These are phyloP conservation scores for Gopherus flavomarginatus DNA, from an alignment of 2,113 vertebrate genomes.

Conservation along the genomic window DNA sequence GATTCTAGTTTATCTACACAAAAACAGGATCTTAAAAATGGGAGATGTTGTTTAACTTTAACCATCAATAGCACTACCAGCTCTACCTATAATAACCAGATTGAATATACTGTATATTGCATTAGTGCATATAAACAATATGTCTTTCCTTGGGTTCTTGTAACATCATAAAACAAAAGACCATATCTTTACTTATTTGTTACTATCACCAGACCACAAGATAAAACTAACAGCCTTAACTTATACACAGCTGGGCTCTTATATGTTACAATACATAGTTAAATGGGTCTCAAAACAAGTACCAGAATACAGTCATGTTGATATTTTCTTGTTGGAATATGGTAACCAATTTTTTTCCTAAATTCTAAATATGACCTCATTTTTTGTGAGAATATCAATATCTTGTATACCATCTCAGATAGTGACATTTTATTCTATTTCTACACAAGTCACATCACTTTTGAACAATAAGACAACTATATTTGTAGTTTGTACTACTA, in stretches of 20 bases:
- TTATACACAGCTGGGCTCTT: background rate
- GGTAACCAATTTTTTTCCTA: conserved; percentile 12
- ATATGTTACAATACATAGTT: background rate
- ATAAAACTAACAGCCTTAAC: background rate
- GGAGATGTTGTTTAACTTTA: conserved; percentile 15
- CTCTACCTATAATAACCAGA: background rate
- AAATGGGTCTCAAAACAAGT: background rate
- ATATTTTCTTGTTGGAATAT: background rate
- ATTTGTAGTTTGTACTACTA: background rate
- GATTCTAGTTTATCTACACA: conserved; percentile 6
- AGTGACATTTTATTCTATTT: background rate
- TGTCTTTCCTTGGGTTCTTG: conserved; percentile 23
- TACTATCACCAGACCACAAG: background rate
- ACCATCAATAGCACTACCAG: background rate
- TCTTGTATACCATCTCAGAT: background rate
- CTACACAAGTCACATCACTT: background rate
- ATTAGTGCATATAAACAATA: conserved; percentile 31
- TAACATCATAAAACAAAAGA: conserved; percentile 29
- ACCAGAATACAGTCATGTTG: background rate
- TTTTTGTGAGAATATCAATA: background rate
- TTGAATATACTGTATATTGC: conserved; percentile 34
- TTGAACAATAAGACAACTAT: background rate
- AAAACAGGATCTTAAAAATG: conserved; percentile 7
- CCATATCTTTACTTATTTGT: conserved; percentile 16
- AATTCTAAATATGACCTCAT: conserved; percentile 10